phyloP scores from a whole-genome alignment of 2,888 invertebrate species.

The Yponomeuta plumbellus region DNA sequence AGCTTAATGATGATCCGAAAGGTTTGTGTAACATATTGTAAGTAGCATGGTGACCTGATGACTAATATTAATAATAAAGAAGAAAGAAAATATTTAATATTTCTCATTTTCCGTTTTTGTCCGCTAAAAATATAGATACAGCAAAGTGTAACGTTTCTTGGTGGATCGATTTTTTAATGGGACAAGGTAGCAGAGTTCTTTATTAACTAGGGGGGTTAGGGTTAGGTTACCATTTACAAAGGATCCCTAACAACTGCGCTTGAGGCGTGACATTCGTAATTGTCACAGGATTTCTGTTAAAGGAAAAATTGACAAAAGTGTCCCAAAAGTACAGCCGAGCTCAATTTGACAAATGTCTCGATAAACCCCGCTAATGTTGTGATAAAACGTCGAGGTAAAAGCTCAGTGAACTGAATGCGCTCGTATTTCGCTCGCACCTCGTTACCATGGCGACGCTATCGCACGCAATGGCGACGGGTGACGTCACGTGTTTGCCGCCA shows the following conservation, averaged over 20 bases:
- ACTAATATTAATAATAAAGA: too few species aligned
- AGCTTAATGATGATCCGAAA: too few species aligned
- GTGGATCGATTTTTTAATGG: not conserved
- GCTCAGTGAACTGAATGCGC: not conserved
- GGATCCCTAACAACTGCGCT: not conserved
- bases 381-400: not conserved
- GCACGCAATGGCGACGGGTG: too few species aligned
- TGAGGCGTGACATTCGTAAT: not conserved
- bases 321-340: too few species aligned
- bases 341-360: not conserved
- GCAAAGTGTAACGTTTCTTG: not conserved
- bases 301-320: too few species aligned
- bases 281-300: not conserved
- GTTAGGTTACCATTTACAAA: not conserved
- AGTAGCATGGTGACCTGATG: too few species aligned
- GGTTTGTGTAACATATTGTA: too few species aligned
- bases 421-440: too few species aligned
- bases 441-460: too few species aligned
- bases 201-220: not conserved
- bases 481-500: not conserved
- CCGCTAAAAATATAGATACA: too few species aligned
- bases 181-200: not conserved
- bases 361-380: not conserved
- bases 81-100: too few species aligned
- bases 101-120: too few species aligned